A percentile compares a stretch with the other conserved stretches of the same genome.
phyloP scores from a whole-genome alignment of 1,140 invertebrate genomes.

The Armadillidium nasatum region DNA sequence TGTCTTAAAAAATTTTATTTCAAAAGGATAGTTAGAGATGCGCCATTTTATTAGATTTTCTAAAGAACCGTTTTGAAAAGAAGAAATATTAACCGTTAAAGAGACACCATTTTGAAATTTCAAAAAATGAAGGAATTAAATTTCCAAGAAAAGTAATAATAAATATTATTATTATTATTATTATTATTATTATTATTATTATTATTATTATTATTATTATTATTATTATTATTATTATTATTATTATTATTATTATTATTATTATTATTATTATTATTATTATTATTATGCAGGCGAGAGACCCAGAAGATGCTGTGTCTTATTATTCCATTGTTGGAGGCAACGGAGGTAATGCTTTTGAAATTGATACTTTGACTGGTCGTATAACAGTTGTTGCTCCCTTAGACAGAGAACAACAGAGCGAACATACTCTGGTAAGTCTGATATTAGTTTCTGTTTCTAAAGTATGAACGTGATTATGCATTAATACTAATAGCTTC shows the following conservation, averaged over 20 bases:
- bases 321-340: constrained; percentile 77
- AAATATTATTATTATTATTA: no score
- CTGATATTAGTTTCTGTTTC: background rate
- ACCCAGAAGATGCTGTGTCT: constrained; percentile 82
- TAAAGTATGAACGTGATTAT: no score
- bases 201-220: background rate
- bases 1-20: no score
- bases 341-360: constrained; percentile 77
- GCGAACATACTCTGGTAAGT: constrained; percentile 54
- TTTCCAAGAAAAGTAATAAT: no score
- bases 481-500: no score
- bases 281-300: constrained; percentile 61
- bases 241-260: constrained; percentile 17
- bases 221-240: constrained; percentile 13
- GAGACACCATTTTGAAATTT: no score
- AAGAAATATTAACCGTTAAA: no score
- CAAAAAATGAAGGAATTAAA: no score
- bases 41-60: no score
- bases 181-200: background rate
- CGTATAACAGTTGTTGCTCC: constrained; percentile 74
- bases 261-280: constrained; percentile 14
- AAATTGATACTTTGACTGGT: constrained; percentile 73
- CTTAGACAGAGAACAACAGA: constrained; percentile 71
- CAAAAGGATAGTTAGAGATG: no score
- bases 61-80: no score